Conservation (phyloP, 2,797 vertebrate genomes). For the Alca torda region DNA sequence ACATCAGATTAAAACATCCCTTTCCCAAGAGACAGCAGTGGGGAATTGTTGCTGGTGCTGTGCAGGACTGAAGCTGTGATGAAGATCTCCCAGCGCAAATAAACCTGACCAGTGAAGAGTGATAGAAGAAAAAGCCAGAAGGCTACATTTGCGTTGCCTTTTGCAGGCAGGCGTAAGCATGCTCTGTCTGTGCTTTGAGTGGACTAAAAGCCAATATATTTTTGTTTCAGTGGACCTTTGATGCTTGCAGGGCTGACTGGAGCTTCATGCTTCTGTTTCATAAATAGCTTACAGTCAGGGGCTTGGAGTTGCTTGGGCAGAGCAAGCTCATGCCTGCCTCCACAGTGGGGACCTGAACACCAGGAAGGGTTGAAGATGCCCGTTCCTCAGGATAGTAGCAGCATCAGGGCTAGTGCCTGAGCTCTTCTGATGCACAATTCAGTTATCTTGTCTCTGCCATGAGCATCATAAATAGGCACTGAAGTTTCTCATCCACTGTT, state of each 20-base stretch:
- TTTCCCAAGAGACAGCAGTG: background rate
- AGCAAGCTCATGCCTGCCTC: background rate
- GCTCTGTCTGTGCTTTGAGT: background rate
- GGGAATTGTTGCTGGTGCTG: background rate
- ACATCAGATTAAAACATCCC: background rate
- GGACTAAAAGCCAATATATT: background rate
- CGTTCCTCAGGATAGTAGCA: background rate
- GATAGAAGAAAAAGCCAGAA: background rate
- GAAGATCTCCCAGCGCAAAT: background rate
- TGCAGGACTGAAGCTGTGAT: background rate
- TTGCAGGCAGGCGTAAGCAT: background rate
- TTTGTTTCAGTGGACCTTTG: background rate
- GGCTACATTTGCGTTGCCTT: background rate
- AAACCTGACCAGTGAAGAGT: background rate
- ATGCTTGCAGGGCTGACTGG: background rate
- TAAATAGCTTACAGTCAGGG: background rate
- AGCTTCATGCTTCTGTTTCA: background rate
- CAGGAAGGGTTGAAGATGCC: background rate
- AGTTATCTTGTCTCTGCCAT: background rate
- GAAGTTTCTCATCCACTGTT: background rate
- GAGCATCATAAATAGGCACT: background rate
- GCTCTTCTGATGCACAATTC: background rate
- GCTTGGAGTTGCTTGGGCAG: background rate
- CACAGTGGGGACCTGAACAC: background rate
- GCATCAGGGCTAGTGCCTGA: background rate